phyloP scores from a whole-genome alignment of 2,113 vertebrate species.

The Gymnocephalus cernua region DNA sequence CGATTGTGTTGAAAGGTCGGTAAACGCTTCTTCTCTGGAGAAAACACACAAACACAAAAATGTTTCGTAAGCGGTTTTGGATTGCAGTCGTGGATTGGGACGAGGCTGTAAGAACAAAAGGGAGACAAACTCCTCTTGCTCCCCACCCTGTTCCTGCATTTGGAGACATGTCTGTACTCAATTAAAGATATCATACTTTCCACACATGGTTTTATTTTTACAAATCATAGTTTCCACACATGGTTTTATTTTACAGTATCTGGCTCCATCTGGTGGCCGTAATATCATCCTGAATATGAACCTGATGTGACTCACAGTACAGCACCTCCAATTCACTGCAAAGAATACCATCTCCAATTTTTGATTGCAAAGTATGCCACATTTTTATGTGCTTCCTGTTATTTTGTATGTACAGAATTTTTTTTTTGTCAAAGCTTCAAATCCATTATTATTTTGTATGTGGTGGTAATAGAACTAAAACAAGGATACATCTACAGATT shows the following conservation, averaged over 20 bases:
- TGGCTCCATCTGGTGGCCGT: slow-evolving; percentile 78
- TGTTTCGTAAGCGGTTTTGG: slow-evolving; percentile 1
- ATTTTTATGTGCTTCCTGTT: background rate
- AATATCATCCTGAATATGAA: background rate
- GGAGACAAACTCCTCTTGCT: background rate
- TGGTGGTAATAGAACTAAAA: background rate
- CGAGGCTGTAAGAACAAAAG: slow-evolving; percentile 29
- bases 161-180: slow-evolving; percentile 18
- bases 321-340: background rate
- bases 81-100: slow-evolving; percentile 14
- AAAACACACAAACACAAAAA: slow-evolving; percentile 18
- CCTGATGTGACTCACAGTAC: background rate
- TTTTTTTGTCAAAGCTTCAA: too few species aligned
- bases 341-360: background rate
- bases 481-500: background rate
- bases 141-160: slow-evolving; percentile 51
- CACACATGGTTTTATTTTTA: slow-evolving; percentile 32
- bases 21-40: background rate
- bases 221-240: slow-evolving; percentile 1
- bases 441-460: background rate
- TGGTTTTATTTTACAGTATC: slow-evolving; percentile 47
- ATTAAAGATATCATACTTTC: slow-evolving; percentile 15
- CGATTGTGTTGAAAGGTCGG: slow-evolving; percentile 94
- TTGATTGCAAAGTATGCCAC: background rate
- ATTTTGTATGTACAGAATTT: background rate